Base-by-base conservation (phyloP, 2,113 vertebrate genomes). In the Cheilinus undulatus region DNA sequence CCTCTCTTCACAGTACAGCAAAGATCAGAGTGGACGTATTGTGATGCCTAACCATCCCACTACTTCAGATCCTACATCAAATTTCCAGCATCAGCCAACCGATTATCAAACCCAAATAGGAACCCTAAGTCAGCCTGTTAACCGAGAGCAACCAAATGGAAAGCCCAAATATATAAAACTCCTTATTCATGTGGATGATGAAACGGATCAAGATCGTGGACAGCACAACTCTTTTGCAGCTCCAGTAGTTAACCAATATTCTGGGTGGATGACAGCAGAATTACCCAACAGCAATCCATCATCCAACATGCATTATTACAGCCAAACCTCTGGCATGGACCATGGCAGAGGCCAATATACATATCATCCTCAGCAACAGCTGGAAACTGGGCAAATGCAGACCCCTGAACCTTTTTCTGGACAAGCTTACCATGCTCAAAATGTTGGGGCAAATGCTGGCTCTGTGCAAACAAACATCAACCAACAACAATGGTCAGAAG, bases 101-200 rank as follows among this genome's bases (percentile, higher is more conserved):
- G 10, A 7, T 1, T 23, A 30, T 52, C 24, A 38, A 62, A 40
- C 12, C 14, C 66, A 57, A 32, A 53, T 54, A 1, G 32, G 20
- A 20, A 1, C n/a, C 14, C n/a, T 50, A 6, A 24, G 0, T 20
- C 48, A 0, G n/a, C 14, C 50, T 2, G 2, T n/a, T 14, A 11
- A 1, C 7, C 20, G 6, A 23, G 12, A 2, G 4, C 36, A 66
- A 53, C 26, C 13, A 2, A 7, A 42, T 13, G 26, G 13, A 56
- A 67, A 61, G 36, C 7, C 15, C 2, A 8, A 24, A 26, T 63
- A 42, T 19, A 15, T 6, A 22, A 67, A 49, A 27, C 45, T 24
- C 9, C 12, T 20, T 42, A 51, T 61, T 20, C 23, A 69, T 17
- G 2, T 52, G 17, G 38, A 51, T 7, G 30, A 65, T 28, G 20